Conservation (phyloP, 2,888 invertebrate genomes). For the Epinotia nisella region DNA sequence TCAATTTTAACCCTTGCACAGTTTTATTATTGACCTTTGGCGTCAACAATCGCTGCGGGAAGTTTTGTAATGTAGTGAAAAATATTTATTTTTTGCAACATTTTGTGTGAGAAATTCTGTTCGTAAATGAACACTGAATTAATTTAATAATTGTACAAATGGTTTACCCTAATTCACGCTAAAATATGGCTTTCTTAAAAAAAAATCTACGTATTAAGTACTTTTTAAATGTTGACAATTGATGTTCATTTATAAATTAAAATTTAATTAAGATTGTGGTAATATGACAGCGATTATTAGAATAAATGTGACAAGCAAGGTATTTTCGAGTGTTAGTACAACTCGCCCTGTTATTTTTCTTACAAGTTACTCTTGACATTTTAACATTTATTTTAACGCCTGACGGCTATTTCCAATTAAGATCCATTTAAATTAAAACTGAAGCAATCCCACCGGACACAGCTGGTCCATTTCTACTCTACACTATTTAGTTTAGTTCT, state of each 20-base stretch:
- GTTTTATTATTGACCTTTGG: constrained; percentile 52
- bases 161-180: constrained; percentile 25
- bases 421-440: constrained; percentile 82
- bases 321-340: constrained; percentile 10
- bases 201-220: too few species aligned
- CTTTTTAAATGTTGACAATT: not conserved
- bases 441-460: constrained; percentile 80
- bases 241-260: not conserved
- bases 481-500: constrained; percentile 81
- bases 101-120: constrained; percentile 25
- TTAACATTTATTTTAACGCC: constrained; percentile 61
- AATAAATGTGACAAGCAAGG: not conserved
- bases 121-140: not conserved
- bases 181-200: not conserved
- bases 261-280: not conserved
- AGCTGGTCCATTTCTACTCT: constrained; percentile 77
- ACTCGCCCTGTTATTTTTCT: constrained; percentile 24
- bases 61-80: constrained; percentile 9
- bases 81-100: not conserved
- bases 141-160: constrained; percentile 13
- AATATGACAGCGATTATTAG: not conserved
- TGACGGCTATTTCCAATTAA: constrained; percentile 78
- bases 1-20: constrained; percentile 66
- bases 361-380: constrained; percentile 51
- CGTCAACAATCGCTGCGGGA: constrained; percentile 27